Evolutionary conservation across 2,113 vertebrate species (phyloP), one percentile per base, ranked within the genome.

Genomic region (Xyliphius kryptos): DNA sequence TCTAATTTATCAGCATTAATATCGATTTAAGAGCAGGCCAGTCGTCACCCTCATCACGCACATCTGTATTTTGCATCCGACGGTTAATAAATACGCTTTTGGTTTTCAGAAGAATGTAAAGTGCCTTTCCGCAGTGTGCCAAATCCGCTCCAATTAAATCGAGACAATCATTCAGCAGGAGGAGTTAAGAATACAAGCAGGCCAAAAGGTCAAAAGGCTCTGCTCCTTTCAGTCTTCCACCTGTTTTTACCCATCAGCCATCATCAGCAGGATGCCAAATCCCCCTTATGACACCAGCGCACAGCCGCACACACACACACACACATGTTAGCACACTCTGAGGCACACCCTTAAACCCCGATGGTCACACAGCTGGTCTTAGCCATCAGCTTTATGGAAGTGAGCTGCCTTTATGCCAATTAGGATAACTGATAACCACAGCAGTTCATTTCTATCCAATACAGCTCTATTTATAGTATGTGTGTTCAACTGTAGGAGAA

Each of bases 81-180:
- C 21, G 44, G 63, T 67, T 59, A 59, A 70, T 70, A 66, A 74
- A 66, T 44, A n/a, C n/a, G 52, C 64, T 64, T 71, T 74, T n/a
- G 61, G 60, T 81, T 63, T 81, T 80, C 79, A 83, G 85, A 83
- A 82, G 81, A 87, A 76, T 84, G 77, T 77, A 76, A 68, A 70
- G 68, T 74, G 55, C 66, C 54, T 53, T 63, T 68, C 77, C 63
- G 20, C 12, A 56, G 20, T 36, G 62, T 22, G 74, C 64, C 66
- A 76, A 82, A 84, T 85, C 81, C 84, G 80, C 84, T 79, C 79
- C 81, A 83, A 87, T 87, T 85, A 85, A 87, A 88, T 73, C 79
- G 82, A 87, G 83, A 84, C 83, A 86, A 86, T 88, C 83, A 82
- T 77, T 86, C 83, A 85, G 79, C 74, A 77, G 84, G 74, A 48